Evolutionary conservation across 1,140 invertebrate species (phyloP), one percentile per base, ranked within the genome.

Genomic region (Chymomyza costata): DNA sequence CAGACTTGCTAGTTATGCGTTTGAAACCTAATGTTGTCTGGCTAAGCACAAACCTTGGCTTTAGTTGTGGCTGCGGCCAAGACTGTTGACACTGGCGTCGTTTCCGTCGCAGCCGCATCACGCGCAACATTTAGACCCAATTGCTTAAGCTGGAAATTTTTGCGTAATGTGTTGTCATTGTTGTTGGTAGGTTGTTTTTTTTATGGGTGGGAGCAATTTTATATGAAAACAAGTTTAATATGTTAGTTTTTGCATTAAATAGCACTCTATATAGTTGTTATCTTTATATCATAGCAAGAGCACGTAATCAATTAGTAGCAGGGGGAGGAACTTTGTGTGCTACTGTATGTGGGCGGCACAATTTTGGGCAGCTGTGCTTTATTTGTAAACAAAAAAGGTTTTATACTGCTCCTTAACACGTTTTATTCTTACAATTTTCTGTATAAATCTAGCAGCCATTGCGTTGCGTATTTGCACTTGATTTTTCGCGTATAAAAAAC

Each of bases 391-490:
- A 28, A 28, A 28, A 28, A 28, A 28, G 10, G n/a, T n/a, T n/a
- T n/a, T n/a, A n/a, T n/a, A n/a, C n/a, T n/a, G n/a, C n/a, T n/a
- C n/a, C n/a, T n/a, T n/a, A n/a, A 50, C 38, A 51, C 50, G 21
- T 48, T 37, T 37, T 30, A 30, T 67, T 52, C 82, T 84, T 84
- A 84, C 82, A 84, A 84, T 84, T 73, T 67, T 83, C 64, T 84
- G 71, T 80, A 84, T 82, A 35, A 84, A 84, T 84, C 82, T 78
- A 82, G 82, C 82, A 74, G 82, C 82, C 82, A 84, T 84, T 67
- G 53, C 62, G 54, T 53, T 61, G 52, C 44, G 52, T 67, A 10
- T 34, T 64, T 80, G 63, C 71, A 78, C 73, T 80, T 59, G 58
- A 47, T 73, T 46, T 66, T 68, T 60, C 60, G 64, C 59, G 59